phyloP scores from a whole-genome alignment of 2,888 invertebrate genomes.

The Sthenelais limicola region DNA sequence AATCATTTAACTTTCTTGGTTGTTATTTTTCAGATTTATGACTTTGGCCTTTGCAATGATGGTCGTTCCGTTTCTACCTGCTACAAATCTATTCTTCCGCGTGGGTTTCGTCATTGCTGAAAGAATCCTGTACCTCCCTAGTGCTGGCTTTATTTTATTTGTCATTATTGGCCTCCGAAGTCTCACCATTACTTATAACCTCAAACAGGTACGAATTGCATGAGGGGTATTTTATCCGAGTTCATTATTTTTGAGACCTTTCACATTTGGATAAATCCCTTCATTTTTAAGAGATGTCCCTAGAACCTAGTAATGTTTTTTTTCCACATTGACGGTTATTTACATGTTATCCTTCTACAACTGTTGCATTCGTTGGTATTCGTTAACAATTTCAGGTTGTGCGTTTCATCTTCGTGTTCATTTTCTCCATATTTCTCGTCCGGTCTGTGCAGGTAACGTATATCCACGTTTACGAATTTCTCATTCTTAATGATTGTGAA shows the following conservation, averaged over 20 bases:
- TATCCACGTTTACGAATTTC: too few species aligned
- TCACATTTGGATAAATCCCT: too few species aligned
- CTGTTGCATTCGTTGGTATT: too few species aligned
- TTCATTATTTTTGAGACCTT: too few species aligned
- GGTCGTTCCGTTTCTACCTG: conserved; percentile 86
- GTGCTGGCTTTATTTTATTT: conserved; percentile 84
- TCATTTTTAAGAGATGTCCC: conserved; percentile 18
- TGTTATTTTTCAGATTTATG: too few species aligned
- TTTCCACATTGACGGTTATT: too few species aligned
- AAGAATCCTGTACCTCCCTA: conserved; percentile 86
- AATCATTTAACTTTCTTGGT: too few species aligned
- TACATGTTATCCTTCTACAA: too few species aligned
- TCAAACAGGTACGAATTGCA: conserved; percentile 20
- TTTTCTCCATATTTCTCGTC: conserved; percentile 61
- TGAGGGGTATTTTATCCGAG: too few species aligned
- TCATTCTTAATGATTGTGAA: too few species aligned
- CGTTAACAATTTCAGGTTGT: conserved; percentile 47
- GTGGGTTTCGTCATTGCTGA: conserved; percentile 94
- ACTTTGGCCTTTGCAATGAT: conserved; percentile 77
- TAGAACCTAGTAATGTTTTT: too few species aligned
- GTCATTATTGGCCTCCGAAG: conserved; percentile 76
- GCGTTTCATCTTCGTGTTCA: conserved; percentile 52
- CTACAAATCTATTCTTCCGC: conserved; percentile 85
- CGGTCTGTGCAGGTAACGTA: conserved; percentile 70
- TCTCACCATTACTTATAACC: conserved; percentile 26